Conservation (phyloP, 2,113 vertebrate genomes). For the Neotoma lepida region DNA sequence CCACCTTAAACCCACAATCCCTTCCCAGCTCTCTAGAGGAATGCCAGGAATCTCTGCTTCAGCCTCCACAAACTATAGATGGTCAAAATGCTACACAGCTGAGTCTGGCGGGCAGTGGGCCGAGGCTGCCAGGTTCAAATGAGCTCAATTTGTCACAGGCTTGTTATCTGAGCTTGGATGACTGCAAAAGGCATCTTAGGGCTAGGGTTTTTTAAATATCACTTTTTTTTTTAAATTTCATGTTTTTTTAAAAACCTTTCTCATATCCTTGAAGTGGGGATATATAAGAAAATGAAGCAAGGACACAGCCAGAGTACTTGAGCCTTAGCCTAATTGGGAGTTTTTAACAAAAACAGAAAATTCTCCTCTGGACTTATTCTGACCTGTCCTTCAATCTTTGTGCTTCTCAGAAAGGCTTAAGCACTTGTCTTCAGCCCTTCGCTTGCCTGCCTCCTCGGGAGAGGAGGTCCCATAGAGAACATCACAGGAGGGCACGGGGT, state of each 20-base stretch:
- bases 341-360: constrained; percentile 41
- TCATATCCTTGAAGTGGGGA: neutral
- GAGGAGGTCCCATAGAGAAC: too few species aligned
- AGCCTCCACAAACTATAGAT: neutral
- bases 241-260: neutral
- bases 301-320: neutral
- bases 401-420: constrained; percentile 20
- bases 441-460: neutral
- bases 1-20: neutral
- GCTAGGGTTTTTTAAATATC: neutral
- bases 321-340: neutral
- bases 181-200: neutral
- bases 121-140: neutral
- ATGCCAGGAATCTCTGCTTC: neutral
- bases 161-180: neutral
- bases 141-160: neutral
- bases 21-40: neutral
- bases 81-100: neutral
- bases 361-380: constrained; percentile 8
- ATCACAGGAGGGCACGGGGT: neutral
- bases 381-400: neutral
- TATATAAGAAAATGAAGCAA: neutral
- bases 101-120: fast-evolving
- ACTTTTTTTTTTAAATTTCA: neutral
- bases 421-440: neutral